phyloP scores from a whole-genome alignment of 2,113 vertebrate genomes.

The Epinephelus lanceolatus region DNA sequence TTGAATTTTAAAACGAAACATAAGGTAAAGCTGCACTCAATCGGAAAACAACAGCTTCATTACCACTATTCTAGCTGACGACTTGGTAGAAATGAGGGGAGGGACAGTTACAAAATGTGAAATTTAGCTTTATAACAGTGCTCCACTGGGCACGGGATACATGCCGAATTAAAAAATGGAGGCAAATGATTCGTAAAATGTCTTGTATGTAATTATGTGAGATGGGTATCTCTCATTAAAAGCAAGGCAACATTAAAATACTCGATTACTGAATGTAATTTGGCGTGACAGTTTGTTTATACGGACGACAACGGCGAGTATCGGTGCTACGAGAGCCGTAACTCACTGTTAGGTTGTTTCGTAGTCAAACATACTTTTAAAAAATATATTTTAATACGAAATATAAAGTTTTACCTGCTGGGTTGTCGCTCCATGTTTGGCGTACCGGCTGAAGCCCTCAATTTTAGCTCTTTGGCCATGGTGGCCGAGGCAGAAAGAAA shows the following conservation, averaged over 20 bases:
- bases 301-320: not conserved
- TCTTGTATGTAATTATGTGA: accelerated
- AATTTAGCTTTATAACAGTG: not conserved
- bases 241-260: not conserved
- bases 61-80: too few species aligned
- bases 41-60: too few species aligned
- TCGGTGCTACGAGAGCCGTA: not conserved
- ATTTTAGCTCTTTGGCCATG: too few species aligned
- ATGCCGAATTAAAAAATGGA: not conserved
- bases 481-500: not conserved
- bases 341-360: not conserved
- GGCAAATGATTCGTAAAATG: not conserved
- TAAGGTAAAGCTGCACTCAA: too few species aligned
- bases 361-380: not conserved
- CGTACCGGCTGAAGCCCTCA: not conserved
- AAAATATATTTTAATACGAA: not conserved
- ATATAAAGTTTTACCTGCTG: conserved; percentile 40
- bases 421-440: conserved; percentile 56
- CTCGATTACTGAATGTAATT: not conserved
- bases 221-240: accelerated
- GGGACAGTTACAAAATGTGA: not conserved
- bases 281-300: not conserved
- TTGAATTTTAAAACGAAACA: too few species aligned
- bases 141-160: accelerated
- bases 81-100: too few species aligned